Percentiles rank a stretch among this genome's conserved stretches.
phyloP scores from a whole-genome alignment of 2,797 vertebrate genomes.

The Cuniculus paca region DNA sequence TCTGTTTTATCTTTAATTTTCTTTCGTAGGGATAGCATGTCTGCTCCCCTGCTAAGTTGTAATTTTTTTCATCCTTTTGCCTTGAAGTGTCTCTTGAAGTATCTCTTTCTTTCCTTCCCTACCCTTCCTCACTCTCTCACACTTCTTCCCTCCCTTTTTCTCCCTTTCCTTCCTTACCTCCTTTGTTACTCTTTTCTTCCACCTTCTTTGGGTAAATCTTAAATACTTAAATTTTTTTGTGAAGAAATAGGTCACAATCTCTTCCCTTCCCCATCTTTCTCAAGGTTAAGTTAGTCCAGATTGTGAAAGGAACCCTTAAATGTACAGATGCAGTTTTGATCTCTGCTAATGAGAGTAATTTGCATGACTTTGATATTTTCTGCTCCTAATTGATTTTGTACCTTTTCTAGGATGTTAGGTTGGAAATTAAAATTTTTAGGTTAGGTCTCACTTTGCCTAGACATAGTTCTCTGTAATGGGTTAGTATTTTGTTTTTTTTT shows the following conservation, averaged over 20 bases:
- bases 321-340: constrained; percentile 7
- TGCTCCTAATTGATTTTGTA: not conserved
- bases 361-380: not conserved
- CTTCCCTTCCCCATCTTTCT: not conserved
- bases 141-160: not conserved
- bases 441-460: not conserved
- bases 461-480: not conserved
- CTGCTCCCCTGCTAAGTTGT: not conserved
- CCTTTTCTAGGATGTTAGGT: not conserved
- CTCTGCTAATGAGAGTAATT: not conserved
- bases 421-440: not conserved
- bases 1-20: constrained; percentile 38
- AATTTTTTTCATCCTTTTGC: constrained; percentile 30
- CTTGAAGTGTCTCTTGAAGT: not conserved
- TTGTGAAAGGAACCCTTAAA: not conserved
- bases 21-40: not conserved
- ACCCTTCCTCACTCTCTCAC: not conserved
- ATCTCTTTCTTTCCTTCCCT: not conserved
- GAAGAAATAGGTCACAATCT: not conserved
- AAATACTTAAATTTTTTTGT: not conserved
- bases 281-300: not conserved
- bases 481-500: not conserved
- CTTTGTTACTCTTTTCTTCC: not conserved
- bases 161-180: not conserved
- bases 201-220: not conserved